Evolutionary conservation across 2,113 vertebrate species (phyloP).

Genomic region (Clupea harengus): DNA sequence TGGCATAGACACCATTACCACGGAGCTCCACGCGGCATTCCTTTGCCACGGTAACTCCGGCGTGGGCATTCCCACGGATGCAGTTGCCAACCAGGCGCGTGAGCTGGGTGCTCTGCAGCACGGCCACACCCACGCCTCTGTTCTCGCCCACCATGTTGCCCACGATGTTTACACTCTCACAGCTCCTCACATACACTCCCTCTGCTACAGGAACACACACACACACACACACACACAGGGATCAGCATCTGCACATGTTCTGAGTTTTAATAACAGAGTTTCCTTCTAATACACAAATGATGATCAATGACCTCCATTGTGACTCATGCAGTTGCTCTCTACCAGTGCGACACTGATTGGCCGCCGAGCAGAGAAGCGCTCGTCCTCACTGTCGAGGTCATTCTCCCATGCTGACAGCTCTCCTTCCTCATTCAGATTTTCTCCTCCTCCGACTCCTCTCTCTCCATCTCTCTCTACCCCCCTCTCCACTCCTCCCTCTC

Average conservation of each 20-base stretch:
- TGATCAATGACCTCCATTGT: conserved; percentile 75
- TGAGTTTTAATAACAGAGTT: not conserved
- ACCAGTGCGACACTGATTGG: conserved; percentile 79
- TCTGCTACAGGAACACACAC: conserved; percentile 68
- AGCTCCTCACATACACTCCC: conserved; percentile 86
- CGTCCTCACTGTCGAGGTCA: conserved; percentile 81
- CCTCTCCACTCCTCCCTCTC: conserved; percentile 58
- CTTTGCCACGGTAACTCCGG: conserved; percentile 77
- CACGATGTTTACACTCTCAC: conserved; percentile 76
- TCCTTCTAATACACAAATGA: not conserved
- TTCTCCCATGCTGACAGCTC: conserved; percentile 82
- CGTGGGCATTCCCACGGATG: conserved; percentile 77
- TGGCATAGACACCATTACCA: conserved; percentile 86
- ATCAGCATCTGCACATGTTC: not conserved
- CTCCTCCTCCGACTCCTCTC: conserved; percentile 70
- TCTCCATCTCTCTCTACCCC: conserved; percentile 62
- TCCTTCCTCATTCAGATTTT: conserved; percentile 85
- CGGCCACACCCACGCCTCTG: conserved; percentile 71
- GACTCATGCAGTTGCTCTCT: conserved; percentile 84
- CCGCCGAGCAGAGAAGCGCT: conserved; percentile 67
- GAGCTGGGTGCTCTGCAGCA: conserved; percentile 84
- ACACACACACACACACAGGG: not conserved
- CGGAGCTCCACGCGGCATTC: conserved; percentile 82
- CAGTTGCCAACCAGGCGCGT: conserved; percentile 81
- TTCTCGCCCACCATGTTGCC: conserved; percentile 82